phyloP scores from a whole-genome alignment of 2,797 vertebrate species.

The Dicrostonyx torquatus region DNA sequence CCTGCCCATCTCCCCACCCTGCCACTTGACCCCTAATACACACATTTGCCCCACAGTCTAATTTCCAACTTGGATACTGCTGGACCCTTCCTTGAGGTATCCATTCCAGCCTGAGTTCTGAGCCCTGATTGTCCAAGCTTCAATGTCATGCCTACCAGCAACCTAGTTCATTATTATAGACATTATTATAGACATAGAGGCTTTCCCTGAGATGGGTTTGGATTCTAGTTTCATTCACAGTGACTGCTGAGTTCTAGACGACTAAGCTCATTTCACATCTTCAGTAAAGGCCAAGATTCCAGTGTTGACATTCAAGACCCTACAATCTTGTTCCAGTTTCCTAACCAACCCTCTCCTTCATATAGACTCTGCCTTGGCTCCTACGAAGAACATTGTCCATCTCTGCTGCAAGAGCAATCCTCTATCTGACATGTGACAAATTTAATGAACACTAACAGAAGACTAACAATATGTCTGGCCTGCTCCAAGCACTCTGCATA shows the following conservation, averaged over 20 bases:
- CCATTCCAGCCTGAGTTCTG: background rate
- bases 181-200: background rate
- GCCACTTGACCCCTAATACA: too few species aligned
- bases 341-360: background rate
- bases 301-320: background rate
- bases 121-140: slow-evolving; percentile 48
- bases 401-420: background rate
- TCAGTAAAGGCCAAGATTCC: background rate
- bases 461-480: background rate
- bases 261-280: background rate
- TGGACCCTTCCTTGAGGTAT: background rate
- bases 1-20: background rate
- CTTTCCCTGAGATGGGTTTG: background rate
- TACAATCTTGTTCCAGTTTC: too few species aligned
- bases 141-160: background rate
- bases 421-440: background rate
- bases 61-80: background rate
- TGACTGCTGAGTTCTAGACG: background rate
- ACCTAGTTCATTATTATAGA: background rate
- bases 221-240: background rate
- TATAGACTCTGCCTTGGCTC: background rate
- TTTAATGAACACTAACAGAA: background rate
- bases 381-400: background rate
- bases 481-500: background rate
- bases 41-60: background rate